These are phyloP conservation scores for Sarcophilus harrisii DNA, from an alignment of 2,797 vertebrate species.

Conservation along the genomic window DNA sequence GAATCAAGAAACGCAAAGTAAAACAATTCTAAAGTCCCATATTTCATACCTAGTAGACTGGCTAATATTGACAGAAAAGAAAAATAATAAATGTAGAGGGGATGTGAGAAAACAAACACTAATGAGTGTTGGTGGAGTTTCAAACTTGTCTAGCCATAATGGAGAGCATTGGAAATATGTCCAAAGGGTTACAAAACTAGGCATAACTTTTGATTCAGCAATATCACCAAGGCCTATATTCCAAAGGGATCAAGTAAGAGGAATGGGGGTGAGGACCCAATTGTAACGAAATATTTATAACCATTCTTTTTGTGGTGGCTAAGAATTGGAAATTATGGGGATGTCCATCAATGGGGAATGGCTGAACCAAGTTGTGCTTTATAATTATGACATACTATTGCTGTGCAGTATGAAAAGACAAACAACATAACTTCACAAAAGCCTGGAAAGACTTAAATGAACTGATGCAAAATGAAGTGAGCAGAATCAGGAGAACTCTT, in stretches of 20 bases:
- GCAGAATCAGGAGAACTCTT: background rate
- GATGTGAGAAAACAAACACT: too few species aligned
- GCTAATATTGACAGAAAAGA: background rate
- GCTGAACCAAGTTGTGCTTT: background rate
- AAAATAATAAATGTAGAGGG: background rate
- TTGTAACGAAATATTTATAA: background rate
- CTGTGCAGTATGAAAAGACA: background rate
- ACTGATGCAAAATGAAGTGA: background rate
- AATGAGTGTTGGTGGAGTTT: too few species aligned
- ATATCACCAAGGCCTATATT: too few species aligned
- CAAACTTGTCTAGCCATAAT: too few species aligned
- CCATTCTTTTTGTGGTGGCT: background rate
- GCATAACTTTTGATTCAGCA: too few species aligned
- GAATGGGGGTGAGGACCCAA: too few species aligned
- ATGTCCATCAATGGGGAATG: background rate
- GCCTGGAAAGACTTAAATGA: background rate
- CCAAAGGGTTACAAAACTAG: too few species aligned
- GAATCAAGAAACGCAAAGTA: background rate
- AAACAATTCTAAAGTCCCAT: background rate
- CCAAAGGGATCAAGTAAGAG: too few species aligned
- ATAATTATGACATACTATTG: background rate
- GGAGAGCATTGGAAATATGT: too few species aligned
- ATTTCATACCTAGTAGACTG: background rate
- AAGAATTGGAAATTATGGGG: background rate
- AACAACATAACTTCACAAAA: background rate